A percentile compares a stretch with the other conserved stretches of the same genome.
Conservation (phyloP, 2,113 vertebrate species). For the Seriola rivoliana region DNA sequence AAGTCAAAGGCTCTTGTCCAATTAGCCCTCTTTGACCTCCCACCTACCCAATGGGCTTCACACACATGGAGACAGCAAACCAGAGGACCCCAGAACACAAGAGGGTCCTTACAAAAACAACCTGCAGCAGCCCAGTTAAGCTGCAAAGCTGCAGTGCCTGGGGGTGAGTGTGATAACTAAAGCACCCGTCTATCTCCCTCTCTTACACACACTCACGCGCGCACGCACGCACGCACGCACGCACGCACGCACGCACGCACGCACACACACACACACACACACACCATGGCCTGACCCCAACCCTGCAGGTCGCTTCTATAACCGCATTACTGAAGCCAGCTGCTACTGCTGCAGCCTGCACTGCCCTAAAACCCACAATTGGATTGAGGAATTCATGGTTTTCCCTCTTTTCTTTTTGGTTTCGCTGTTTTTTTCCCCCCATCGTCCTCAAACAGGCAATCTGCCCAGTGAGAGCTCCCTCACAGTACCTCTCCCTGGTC, state of each 20-base stretch:
- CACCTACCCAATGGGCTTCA: constrained; percentile 54
- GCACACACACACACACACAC: constrained; percentile 63
- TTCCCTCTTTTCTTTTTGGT: constrained; percentile 75
- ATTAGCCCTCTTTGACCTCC: constrained; percentile 78
- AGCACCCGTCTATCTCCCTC: constrained; percentile 54
- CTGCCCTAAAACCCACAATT: constrained; percentile 91
- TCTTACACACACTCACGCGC: constrained; percentile 60
- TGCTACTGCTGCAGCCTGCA: constrained; percentile 84
- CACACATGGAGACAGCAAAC: constrained; percentile 52
- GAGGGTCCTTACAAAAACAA: constrained; percentile 71
- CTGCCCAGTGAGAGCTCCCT: constrained; percentile 84
- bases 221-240: constrained; percentile 20
- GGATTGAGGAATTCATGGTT: constrained; percentile 94
- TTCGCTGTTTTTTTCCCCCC: constrained; percentile 78
- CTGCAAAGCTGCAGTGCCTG: constrained; percentile 64
- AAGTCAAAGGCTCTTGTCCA: constrained; percentile 78
- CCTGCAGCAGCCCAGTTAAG: constrained; percentile 68
- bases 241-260: constrained; percentile 42
- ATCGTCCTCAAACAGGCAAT: constrained; percentile 87
- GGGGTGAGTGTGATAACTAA: constrained; percentile 66
- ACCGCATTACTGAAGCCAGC: constrained; percentile 96
- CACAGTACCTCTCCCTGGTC: constrained; percentile 55
- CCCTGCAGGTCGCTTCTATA: constrained; percentile 86
- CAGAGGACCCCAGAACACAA: constrained; percentile 66
- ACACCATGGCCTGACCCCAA: constrained; percentile 90